Percentiles rank a stretch among this genome's conserved stretches.
phyloP scores from a whole-genome alignment of 2,113 vertebrate species.

The Neotragus pygmaeus region DNA sequence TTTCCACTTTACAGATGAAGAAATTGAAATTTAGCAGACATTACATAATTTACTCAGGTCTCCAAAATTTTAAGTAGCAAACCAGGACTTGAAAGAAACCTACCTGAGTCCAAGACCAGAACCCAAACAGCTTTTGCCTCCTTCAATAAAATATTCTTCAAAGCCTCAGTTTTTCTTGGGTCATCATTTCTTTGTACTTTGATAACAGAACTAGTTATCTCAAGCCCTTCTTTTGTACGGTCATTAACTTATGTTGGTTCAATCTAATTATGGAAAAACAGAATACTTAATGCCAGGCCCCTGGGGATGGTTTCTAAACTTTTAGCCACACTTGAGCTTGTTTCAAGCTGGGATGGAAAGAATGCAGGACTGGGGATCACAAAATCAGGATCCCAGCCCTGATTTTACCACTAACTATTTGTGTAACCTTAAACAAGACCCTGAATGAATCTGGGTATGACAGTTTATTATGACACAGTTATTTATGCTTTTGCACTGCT shows the following conservation, averaged over 20 bases:
- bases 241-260: not conserved
- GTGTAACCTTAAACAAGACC: not conserved
- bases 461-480: not conserved
- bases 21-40: not conserved
- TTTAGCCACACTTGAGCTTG: not conserved
- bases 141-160: not conserved
- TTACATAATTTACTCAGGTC: not conserved
- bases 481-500: not conserved
- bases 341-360: slow-evolving; percentile 1
- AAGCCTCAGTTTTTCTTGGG: not conserved
- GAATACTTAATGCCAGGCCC: not conserved
- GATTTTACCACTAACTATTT: not conserved
- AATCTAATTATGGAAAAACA: slow-evolving; percentile 9
- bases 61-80: not conserved
- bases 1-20: not conserved
- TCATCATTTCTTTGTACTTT: not conserved
- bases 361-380: not conserved
- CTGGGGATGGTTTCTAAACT: not conserved
- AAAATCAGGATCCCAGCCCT: not conserved
- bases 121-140: not conserved
- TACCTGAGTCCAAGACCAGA: not conserved
- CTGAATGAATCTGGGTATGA: not conserved
- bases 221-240: not conserved
- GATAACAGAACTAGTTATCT: not conserved
- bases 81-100: not conserved